Base-by-base conservation (phyloP, 2,113 vertebrate genomes). In the Labrus mixtus region DNA sequence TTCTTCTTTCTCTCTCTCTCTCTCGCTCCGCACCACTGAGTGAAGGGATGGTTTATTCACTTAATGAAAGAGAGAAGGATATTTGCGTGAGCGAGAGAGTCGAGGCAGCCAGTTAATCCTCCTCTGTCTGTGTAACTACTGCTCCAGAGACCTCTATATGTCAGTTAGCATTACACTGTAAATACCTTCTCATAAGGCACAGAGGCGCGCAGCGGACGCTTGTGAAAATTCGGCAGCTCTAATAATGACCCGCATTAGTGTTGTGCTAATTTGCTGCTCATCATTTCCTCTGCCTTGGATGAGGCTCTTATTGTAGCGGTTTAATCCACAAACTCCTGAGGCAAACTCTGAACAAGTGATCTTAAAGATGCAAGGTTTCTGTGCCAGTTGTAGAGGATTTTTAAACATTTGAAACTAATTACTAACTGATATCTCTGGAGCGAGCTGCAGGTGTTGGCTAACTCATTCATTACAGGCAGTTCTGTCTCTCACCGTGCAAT, bases 161-260 rank as follows among this genome's bases (percentile, higher is more conserved):
- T 89, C 89, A 91, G 85, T 92, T 92, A 92, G 87, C 87, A 89
- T 92, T 93, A 91, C 39, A 73, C 65, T 76, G 87, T 90, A 86
- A 91, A 91, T 87, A 83, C 87, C 81, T 87, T 71, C 85, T 85
- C 59, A 74, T 80, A 71, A 87, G 76, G 58, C 65, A 1, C 57
- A 57, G 76, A 89, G 88, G 73, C 55, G 45, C 81, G 89, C 72
- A 20, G 86, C 41, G 11, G 72, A 76, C 75, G 78, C 78, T 91
- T 78, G 68, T 85, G 83, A 85, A 87, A 79, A 74, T 79, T 65
- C 76, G 73, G 69, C 84, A 79, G 71, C 69, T 73, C 15, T 83
- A 77, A 83, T 89, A 89, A 92, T 84, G 90, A 87, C 86, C 84
- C 68, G 76, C 73, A 75, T 87, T 91, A 81, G 83, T 78, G 83